A percentile compares a stretch with the other conserved stretches of the same genome.
phyloP scores from a whole-genome alignment of 1,140 invertebrate species.

The Monochamus saltuarius region DNA sequence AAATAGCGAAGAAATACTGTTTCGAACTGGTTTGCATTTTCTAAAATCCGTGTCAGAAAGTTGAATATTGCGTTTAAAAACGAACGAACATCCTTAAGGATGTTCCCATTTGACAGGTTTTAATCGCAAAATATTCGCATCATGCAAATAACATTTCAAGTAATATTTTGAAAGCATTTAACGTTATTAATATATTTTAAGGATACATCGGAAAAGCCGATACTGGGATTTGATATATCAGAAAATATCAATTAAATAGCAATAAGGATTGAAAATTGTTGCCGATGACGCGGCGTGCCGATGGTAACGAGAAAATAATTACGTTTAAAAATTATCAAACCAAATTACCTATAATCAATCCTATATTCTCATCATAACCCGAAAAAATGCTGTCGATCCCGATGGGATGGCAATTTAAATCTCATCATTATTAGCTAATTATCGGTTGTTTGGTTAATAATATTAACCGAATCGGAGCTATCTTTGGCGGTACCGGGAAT shows the following conservation, averaged over 20 bases:
- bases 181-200: neutral
- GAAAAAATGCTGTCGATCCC: slow-evolving; percentile 31
- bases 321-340: slow-evolving; percentile 38
- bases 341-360: slow-evolving; percentile 42
- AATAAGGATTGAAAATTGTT: slow-evolving; percentile 17
- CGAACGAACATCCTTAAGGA: no score
- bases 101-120: no score
- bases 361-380: slow-evolving; percentile 26
- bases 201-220: slow-evolving; percentile 22
- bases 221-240: slow-evolving; percentile 1
- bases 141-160: no score
- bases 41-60: no score
- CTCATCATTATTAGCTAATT: slow-evolving; percentile 32
- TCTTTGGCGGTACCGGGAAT: no score
- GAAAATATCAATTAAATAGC: slow-evolving; percentile 32
- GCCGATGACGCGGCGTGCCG: slow-evolving; percentile 14
- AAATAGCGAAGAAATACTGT: no score
- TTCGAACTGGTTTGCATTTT: no score
- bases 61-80: no score
- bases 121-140: neutral
- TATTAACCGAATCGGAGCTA: slow-evolving; percentile 6
- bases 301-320: slow-evolving; percentile 38
- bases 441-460: slow-evolving; percentile 15
- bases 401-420: slow-evolving; percentile 35
- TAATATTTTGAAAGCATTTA: no score